Percentiles rank a stretch among this genome's conserved stretches.
Evolutionary conservation across 2,113 vertebrate species (phyloP).

Genomic region (Carollia perspicillata): DNA sequence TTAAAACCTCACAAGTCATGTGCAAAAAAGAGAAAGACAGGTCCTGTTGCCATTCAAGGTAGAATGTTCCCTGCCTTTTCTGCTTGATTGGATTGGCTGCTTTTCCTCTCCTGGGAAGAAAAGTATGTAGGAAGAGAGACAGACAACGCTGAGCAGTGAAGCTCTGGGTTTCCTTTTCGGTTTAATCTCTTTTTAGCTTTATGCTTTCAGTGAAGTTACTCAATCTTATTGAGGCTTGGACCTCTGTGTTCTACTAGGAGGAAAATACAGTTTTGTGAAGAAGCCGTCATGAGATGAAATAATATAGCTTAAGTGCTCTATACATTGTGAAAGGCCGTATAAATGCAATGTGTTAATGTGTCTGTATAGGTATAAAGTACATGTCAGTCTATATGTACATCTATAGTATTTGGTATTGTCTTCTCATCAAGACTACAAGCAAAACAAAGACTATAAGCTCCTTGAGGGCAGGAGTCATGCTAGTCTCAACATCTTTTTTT

Average conservation of each 20-base stretch:
- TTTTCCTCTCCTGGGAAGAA: not conserved
- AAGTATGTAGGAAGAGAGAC: not conserved
- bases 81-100: not conserved
- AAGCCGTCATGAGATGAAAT: not conserved
- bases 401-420: not conserved
- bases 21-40: not conserved
- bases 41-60: not conserved
- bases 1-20: not conserved
- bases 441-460: not conserved
- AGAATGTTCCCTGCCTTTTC: not conserved
- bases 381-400: not conserved
- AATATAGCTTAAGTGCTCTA: not conserved
- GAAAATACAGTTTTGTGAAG: not conserved
- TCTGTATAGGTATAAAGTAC: not conserved
- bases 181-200: not conserved
- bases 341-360: not conserved
- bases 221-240: not conserved
- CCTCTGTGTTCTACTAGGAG: not conserved
- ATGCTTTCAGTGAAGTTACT: conserved; percentile 19
- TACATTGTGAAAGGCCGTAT: not conserved
- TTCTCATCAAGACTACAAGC: not conserved
- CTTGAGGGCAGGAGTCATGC: not conserved
- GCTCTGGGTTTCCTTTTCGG: not conserved
- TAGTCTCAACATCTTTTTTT: not conserved
- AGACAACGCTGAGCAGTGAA: not conserved